Conservation (phyloP, 2,888 invertebrate genomes). For the Lasioglossum lativentre region DNA sequence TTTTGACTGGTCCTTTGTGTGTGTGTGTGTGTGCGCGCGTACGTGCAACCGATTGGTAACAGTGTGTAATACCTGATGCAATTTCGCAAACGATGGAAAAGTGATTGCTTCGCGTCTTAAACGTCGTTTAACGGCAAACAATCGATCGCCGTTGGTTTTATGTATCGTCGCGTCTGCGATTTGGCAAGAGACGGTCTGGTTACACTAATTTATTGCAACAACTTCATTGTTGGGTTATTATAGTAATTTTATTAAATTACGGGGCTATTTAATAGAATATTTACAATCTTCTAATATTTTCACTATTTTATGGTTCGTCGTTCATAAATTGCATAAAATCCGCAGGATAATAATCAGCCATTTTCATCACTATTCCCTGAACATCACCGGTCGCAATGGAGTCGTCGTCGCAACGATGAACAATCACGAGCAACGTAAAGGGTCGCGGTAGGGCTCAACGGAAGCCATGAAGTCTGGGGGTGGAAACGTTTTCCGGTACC, state of each 20-base stretch:
- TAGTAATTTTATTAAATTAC: too few relatives aligned
- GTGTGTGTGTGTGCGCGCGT: background rate
- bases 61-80: conserved; percentile 17
- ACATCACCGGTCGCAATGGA: background rate
- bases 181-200: background rate
- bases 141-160: background rate
- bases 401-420: background rate
- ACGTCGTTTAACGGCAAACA: background rate
- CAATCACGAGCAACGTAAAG: background rate
- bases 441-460: too few relatives aligned
- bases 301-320: too few relatives aligned
- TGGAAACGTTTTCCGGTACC: background rate
- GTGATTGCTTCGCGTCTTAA: conserved; percentile 14
- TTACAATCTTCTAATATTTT: too few relatives aligned
- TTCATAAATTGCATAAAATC: too few relatives aligned
- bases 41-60: conserved; percentile 9
- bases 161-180: background rate
- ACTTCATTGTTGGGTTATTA: too few relatives aligned
- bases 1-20: conserved; percentile 28
- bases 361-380: too few relatives aligned
- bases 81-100: conserved; percentile 15
- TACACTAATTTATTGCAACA: background rate
- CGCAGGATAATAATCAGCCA: too few relatives aligned
- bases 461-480: background rate
- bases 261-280: too few relatives aligned